phyloP scores from a whole-genome alignment of 2,113 vertebrate species.

The Cebidichthys violaceus region DNA sequence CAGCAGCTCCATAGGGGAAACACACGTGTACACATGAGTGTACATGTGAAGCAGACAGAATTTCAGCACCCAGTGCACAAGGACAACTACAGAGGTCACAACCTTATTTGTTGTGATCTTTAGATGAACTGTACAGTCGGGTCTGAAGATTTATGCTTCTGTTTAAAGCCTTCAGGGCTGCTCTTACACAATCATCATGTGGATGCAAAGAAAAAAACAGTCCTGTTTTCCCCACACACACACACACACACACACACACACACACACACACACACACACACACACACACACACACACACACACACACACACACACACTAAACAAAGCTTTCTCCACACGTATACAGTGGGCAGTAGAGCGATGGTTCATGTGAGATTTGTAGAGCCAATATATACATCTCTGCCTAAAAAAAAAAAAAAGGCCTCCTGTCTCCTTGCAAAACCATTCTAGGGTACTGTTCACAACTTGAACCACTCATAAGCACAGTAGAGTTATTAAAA shows the following conservation, averaged over 20 bases:
- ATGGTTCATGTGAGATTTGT: background rate
- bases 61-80: background rate
- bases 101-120: slow-evolving; percentile 35
- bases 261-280: slow-evolving; percentile 20
- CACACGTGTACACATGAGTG: background rate
- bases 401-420: background rate
- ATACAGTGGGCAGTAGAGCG: background rate
- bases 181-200: slow-evolving; percentile 61
- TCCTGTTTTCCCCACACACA: slow-evolving; percentile 25
- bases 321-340: slow-evolving; percentile 37
- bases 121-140: slow-evolving; percentile 38
- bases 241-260: slow-evolving; percentile 20
- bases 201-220: slow-evolving; percentile 43
- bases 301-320: slow-evolving; percentile 22
- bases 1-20: background rate
- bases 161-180: slow-evolving; percentile 43
- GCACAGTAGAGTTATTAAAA: background rate
- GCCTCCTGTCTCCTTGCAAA: background rate
- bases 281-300: slow-evolving; percentile 30
- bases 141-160: slow-evolving; percentile 47
- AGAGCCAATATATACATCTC: background rate
- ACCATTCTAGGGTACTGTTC: background rate
- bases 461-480: background rate
- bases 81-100: slow-evolving; percentile 32
- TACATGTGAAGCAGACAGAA: background rate